Base-by-base conservation (phyloP, 2,797 vertebrate species). In the Silurus lanzhouensis region DNA sequence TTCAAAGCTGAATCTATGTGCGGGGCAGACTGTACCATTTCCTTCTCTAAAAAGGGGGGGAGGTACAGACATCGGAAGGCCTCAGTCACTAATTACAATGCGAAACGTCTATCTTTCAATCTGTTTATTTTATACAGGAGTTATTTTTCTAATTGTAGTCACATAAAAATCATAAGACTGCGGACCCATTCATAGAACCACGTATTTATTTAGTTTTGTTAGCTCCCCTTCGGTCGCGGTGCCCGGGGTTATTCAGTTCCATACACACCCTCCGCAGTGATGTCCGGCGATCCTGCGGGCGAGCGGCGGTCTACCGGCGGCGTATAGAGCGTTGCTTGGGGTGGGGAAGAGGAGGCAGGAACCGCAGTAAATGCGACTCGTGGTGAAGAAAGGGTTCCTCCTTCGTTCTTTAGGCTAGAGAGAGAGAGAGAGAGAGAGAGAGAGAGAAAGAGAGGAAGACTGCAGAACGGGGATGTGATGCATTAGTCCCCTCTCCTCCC, bases 281-380 rank as follows among this genome's bases (percentile, higher is more conserved):
- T 64, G 31, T 80, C 61, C 44, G 44, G 61, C 44, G 38, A 22
- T 66, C 61, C 14, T 80, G 78, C 61, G 61, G 61, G 61, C 38
- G n/a, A 48, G n/a, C 61, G 48, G 78, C 61, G 61, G 15, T 19
- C 12, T 80, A 9, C 31, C 38, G 77, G 60, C 25, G 38, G 38
- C 6, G 77, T 10, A 19, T 17, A 20, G 14, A 46, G 31, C 25
- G 61, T 38, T 48, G 78, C 15, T 80, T 6, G 78, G 48, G 8
- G 22, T 48, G 48, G 48, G 8, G 48, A 25, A 27, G 22, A 27
- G 61, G 78, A 66, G 46, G 78, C 22, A 38, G 78, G 25, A 64
- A n/a, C 60, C 84, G 91, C 92, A 93, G 93, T 93, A 92, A 93
- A 94, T 93, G 93, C 93, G 92, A 91, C 90, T 85, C 22, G 48